Evolutionary conservation across 2,888 invertebrate genomes (phyloP).

Genomic region (Molanna angustata): DNA sequence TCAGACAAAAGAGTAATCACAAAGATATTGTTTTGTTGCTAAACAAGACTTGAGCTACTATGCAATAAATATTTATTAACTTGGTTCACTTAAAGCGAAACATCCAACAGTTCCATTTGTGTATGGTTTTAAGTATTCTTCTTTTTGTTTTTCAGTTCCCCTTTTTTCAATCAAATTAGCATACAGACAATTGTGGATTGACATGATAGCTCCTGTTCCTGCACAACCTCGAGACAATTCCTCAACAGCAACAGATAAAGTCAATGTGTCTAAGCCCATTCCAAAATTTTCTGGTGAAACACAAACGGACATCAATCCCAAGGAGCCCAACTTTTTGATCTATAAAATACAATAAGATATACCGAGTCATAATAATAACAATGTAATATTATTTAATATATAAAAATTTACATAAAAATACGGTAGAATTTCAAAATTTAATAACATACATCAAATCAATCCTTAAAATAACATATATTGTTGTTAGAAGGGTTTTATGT

Average conservation of each 20-base stretch:
- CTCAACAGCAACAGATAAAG: constrained; percentile 72
- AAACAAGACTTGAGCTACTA: too few relatives aligned
- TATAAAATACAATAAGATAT: too few relatives aligned
- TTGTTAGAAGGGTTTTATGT: too few relatives aligned
- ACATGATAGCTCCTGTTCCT: constrained; percentile 70
- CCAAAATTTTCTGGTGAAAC: constrained; percentile 66
- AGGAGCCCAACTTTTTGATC: constrained; percentile 65
- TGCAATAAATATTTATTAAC: constrained; percentile 41
- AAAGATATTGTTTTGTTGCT: too few relatives aligned
- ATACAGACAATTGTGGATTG: constrained; percentile 77
- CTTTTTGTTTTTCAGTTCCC: constrained; percentile 66
- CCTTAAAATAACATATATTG: background rate
- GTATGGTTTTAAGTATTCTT: constrained; percentile 60
- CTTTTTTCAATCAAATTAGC: constrained; percentile 64
- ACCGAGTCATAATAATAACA: too few relatives aligned
- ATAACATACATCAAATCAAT: too few relatives aligned
- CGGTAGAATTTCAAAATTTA: too few relatives aligned
- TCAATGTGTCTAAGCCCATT: constrained; percentile 64
- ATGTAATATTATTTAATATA: too few relatives aligned
- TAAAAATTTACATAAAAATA: too few relatives aligned
- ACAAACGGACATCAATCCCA: constrained; percentile 69
- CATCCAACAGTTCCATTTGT: constrained; percentile 67
- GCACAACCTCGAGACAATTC: constrained; percentile 78
- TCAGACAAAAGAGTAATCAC: too few relatives aligned
- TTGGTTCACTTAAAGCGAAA: constrained; percentile 78